phyloP scores from a whole-genome alignment of 2,888 invertebrate species.

The Cryptosula pallasiana region DNA sequence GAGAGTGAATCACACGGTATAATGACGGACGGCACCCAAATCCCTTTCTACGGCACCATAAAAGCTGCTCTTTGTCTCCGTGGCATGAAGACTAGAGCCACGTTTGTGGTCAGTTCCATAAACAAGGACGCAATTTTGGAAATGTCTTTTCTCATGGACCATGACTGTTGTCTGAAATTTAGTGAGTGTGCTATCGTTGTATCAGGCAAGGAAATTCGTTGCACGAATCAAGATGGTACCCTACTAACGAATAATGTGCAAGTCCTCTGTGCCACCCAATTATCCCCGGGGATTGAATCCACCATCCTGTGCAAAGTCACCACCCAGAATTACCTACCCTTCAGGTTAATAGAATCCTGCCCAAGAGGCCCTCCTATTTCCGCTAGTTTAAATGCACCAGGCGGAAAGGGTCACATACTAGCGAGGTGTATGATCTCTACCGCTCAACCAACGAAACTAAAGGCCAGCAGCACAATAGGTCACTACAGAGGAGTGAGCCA shows the following conservation, averaged over 20 bases:
- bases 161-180: not conserved
- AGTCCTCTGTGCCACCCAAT: not conserved
- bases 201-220: not conserved
- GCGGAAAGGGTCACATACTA: not conserved
- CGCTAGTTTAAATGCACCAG: not conserved
- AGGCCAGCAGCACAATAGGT: not conserved
- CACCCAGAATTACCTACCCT: too few species aligned
- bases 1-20: too few species aligned
- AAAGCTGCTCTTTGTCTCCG: too few species aligned
- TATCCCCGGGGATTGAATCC: not conserved
- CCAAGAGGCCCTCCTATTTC: too few species aligned
- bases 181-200: not conserved
- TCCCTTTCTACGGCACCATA: too few species aligned
- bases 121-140: not conserved
- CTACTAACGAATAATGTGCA: not conserved
- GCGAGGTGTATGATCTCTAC: not conserved
- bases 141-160: not conserved
- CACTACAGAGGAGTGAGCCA: not conserved
- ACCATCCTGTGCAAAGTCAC: too few species aligned
- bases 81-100: not conserved
- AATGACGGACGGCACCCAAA: too few species aligned
- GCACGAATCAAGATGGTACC: not conserved
- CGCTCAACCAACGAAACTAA: not conserved
- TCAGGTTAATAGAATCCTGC: too few species aligned
- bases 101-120: not conserved